These are phyloP conservation scores for Oikopleura dioica DNA, from an alignment of 23 tunicate species.

Conservation along the genomic window DNA sequence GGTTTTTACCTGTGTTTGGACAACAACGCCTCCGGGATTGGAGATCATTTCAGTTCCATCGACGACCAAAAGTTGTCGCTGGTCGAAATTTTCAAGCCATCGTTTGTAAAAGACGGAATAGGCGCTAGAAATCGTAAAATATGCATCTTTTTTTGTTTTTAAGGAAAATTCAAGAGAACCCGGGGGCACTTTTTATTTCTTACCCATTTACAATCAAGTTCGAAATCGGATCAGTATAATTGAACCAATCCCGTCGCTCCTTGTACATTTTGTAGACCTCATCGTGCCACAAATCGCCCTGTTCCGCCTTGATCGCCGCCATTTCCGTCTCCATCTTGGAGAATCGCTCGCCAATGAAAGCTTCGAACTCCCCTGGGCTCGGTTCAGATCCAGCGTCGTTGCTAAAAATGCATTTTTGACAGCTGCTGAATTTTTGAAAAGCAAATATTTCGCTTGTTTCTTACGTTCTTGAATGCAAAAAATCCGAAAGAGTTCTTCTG, in stretches of 20 bases:
- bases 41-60: conserved; percentile 23
- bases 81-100: conserved; percentile 18
- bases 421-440: too few species aligned
- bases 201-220: conserved; percentile 9
- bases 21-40: too few species aligned
- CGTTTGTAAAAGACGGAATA: background rate
- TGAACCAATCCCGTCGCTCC: background rate
- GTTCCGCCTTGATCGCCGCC: background rate
- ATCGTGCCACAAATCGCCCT: background rate
- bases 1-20: too few species aligned
- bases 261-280: conserved; percentile 6
- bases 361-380: too few species aligned
- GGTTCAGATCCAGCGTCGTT: too few species aligned
- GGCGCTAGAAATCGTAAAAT: background rate
- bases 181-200: background rate
- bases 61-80: conserved; percentile 14
- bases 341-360: background rate
- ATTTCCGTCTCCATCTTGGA: background rate
- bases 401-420: too few species aligned
- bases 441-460: too few species aligned
- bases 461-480: too few species aligned
- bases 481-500: conserved; percentile 11
- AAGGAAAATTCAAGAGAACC: background rate
- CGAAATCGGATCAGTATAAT: background rate
- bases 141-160: background rate